These are phyloP conservation scores for Erpobdella octoculata DNA, from an alignment of 2,888 invertebrate species.

Conservation along the genomic window DNA sequence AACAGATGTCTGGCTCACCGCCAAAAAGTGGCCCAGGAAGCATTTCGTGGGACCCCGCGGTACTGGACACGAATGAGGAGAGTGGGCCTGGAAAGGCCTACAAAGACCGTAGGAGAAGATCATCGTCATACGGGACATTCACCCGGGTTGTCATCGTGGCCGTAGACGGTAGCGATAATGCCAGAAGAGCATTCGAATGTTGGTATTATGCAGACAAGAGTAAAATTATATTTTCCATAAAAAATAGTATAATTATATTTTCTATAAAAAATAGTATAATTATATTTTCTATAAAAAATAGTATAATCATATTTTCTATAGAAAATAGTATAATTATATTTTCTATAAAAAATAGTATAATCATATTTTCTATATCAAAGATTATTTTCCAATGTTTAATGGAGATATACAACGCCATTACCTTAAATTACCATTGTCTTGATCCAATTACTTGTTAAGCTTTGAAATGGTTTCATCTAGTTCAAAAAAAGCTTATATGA, in stretches of 20 bases:
- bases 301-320: too few relatives aligned
- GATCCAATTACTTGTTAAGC: neutral
- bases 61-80: neutral
- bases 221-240: too few relatives aligned
- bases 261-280: too few relatives aligned
- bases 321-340: too few relatives aligned
- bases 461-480: neutral
- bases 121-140: constrained; percentile 29
- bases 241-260: too few relatives aligned
- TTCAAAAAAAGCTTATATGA: neutral
- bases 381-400: too few relatives aligned
- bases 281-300: too few relatives aligned
- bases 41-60: constrained; percentile 6
- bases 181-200: constrained; percentile 37
- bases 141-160: constrained; percentile 35
- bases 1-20: neutral
- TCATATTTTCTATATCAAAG: too few relatives aligned
- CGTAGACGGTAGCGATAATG: constrained; percentile 36
- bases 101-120: constrained; percentile 8
- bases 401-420: too few relatives aligned
- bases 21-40: neutral
- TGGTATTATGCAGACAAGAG: too few relatives aligned
- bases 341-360: too few relatives aligned
- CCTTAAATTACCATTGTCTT: too few relatives aligned
- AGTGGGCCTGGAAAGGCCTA: neutral